Evolutionary conservation across 2,797 vertebrate genomes (phyloP).

Genomic region (Salmo trutta): DNA sequence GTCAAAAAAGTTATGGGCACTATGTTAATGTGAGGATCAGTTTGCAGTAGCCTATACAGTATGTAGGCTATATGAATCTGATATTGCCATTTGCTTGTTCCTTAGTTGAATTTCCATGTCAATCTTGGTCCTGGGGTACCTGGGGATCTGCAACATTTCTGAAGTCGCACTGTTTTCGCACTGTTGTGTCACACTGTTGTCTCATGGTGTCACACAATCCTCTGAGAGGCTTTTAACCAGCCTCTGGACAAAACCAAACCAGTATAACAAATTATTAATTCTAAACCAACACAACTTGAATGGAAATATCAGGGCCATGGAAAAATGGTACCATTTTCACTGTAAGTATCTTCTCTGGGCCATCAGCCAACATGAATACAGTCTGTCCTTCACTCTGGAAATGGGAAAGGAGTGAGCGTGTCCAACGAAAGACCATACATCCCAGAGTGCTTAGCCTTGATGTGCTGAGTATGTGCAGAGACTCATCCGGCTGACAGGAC

Average conservation of each 20-base stretch:
- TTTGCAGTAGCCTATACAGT: background rate
- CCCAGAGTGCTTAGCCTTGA: background rate
- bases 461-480: slow-evolving; percentile 4
- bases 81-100: too few species aligned
- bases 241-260: background rate
- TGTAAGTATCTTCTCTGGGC: background rate
- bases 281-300: background rate
- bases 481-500: background rate
- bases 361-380: background rate
- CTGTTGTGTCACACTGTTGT: background rate
- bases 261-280: background rate
- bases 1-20: background rate
- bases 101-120: too few species aligned
- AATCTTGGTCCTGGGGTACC: background rate
- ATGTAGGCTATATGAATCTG: too few species aligned
- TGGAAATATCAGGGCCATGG: background rate
- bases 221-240: background rate
- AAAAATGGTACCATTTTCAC: background rate
- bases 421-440: slow-evolving; percentile 5
- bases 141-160: background rate
- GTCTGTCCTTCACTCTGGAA: background rate
- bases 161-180: background rate
- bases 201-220: background rate
- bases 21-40: background rate
- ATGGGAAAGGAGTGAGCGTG: slow-evolving; percentile 9